Evolutionary conservation across 2,797 vertebrate genomes (phyloP).

Genomic region (Gymnothorax javanicus): DNA sequence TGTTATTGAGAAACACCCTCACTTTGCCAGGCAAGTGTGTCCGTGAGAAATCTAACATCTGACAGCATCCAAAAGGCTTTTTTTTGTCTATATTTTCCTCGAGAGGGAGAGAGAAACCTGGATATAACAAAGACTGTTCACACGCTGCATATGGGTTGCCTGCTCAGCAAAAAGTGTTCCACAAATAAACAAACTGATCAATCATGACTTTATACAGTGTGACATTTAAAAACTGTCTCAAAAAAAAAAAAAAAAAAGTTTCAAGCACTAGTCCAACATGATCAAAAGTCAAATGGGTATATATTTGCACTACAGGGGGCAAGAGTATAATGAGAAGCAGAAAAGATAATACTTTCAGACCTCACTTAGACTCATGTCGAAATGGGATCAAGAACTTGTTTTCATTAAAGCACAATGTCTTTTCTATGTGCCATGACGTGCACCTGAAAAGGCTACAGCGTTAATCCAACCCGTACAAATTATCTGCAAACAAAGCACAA

Average conservation of each 20-base stretch:
- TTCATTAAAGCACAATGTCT: not conserved
- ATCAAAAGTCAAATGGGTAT: not conserved
- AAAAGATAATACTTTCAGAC: not conserved
- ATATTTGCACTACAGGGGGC: not conserved
- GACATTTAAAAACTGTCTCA: not conserved
- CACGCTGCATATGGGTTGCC: not conserved
- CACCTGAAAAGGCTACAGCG: slow-evolving; percentile 27
- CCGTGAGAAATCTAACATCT: not conserved
- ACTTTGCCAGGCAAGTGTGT: not conserved
- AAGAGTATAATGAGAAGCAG: not conserved
- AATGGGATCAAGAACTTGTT: not conserved
- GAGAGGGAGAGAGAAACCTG: slow-evolving; percentile 3
- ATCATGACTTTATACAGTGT: not conserved
- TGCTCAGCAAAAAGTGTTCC: not conserved
- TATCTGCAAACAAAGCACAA: slow-evolving; percentile 52
- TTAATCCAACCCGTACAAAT: slow-evolving; percentile 50
- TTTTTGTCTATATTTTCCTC: not conserved
- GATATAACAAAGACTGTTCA: not conserved
- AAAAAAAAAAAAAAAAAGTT: not conserved
- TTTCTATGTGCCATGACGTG: not conserved
- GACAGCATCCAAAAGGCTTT: not conserved
- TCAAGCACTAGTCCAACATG: not conserved
- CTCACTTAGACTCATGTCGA: not conserved
- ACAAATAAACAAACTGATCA: not conserved
- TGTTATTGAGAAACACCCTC: not conserved